These are phyloP conservation scores for Drosophila carrolli DNA, from an alignment of 1,140 invertebrate genomes.

Conservation along the genomic window DNA sequence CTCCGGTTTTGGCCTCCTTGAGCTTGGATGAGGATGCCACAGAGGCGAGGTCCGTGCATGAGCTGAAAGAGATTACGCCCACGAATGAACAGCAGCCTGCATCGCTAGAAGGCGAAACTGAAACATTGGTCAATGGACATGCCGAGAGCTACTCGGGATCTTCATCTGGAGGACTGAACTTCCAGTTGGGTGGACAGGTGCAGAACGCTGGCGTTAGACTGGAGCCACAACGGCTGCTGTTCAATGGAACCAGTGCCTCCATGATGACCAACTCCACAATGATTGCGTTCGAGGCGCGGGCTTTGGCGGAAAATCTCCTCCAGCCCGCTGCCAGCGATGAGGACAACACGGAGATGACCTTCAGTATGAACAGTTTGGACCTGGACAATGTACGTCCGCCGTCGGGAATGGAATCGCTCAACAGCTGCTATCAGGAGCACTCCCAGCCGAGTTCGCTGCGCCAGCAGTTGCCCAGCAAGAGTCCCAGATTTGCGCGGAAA, in stretches of 20 bases:
- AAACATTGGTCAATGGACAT: constrained; percentile 50
- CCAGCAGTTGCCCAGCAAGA: constrained; percentile 76
- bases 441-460: constrained; percentile 70
- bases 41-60: constrained; percentile 50
- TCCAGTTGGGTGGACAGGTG: constrained; percentile 79
- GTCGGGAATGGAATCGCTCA: constrained; percentile 88
- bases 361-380: constrained; percentile 88
- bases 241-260: constrained; percentile 69
- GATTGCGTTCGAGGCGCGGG: constrained; percentile 90
- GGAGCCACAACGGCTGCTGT: constrained; percentile 49
- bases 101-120: constrained; percentile 60
- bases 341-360: constrained; percentile 85
- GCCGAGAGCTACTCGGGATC: constrained; percentile 4
- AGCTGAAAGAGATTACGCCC: constrained; percentile 62
- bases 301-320: constrained; percentile 88
- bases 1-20: constrained; percentile 89
- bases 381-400: constrained; percentile 92
- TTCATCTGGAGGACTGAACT: constrained; percentile 58
- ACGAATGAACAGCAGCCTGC: constrained; percentile 63
- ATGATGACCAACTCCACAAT: constrained; percentile 88
- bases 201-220: constrained; percentile 54
- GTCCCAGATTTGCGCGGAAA: constrained; percentile 86
- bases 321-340: constrained; percentile 33
- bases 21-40: constrained; percentile 85
- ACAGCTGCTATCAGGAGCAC: constrained; percentile 68